Evolutionary conservation across 1,140 invertebrate species (phyloP).

Genomic region (Melitaea cinxia): DNA sequence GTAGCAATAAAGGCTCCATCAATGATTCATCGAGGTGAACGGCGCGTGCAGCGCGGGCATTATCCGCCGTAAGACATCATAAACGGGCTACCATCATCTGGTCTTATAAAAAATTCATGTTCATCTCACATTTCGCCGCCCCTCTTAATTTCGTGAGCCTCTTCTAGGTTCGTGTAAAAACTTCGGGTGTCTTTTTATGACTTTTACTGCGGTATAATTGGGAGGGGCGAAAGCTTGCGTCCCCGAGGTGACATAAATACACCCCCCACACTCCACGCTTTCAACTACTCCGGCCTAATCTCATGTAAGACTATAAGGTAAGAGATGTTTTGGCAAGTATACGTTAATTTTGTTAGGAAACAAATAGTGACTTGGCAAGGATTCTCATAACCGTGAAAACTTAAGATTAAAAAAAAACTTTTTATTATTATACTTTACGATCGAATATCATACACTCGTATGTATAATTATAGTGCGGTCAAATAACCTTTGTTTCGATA

Average conservation of each 20-base stretch:
- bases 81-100: constrained; percentile 79
- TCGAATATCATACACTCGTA: no score
- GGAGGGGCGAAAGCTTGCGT: constrained; percentile 75
- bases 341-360: constrained; percentile 26
- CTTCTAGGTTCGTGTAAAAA: constrained; percentile 80
- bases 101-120: constrained; percentile 81
- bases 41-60: constrained; percentile 71
- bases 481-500: no score
- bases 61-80: constrained; percentile 79
- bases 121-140: constrained; percentile 81
- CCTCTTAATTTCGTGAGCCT: constrained; percentile 81
- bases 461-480: no score
- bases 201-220: constrained; percentile 82
- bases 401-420: constrained; percentile 9
- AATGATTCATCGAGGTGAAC: constrained; percentile 69
- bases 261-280: constrained; percentile 60
- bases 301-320: constrained; percentile 72
- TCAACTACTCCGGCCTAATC: constrained; percentile 73
- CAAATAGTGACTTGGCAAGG: constrained; percentile 2
- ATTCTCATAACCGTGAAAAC: constrained; percentile 11
- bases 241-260: constrained; percentile 81
- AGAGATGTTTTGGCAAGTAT: constrained; percentile 61
- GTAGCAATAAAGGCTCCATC: constrained; percentile 69
- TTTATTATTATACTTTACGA: no score
- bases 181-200: constrained; percentile 81